Base-by-base conservation (phyloP, 2,113 vertebrate species). In the Gallinago paraguaiae region DNA sequence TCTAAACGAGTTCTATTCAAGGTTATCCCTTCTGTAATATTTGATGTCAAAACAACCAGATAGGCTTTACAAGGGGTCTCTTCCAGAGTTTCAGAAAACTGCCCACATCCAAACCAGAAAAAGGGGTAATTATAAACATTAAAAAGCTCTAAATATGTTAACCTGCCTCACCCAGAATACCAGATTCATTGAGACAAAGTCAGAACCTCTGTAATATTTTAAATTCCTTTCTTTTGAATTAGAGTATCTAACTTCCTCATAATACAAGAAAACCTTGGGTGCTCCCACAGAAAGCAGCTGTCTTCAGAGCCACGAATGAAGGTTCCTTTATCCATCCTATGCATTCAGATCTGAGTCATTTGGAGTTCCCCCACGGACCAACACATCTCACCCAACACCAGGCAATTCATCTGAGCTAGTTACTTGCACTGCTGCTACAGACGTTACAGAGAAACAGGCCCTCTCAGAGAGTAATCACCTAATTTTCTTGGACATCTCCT, bases 401-500 rank as follows among this genome's bases (percentile, higher is more conserved):
- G 50, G 59, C 22, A 69, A 65, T n/a, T 74, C 45, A 41, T 72
- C 79, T 39, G 53, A 74, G 54, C 53, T 60, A 23, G 9, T 22
- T 74, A 35, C 17, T 70, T 4, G 3, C 37, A 12, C 16, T 39
- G 41, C 79, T 85, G 46, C 59, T 78, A 2, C 43, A 16, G 50
- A 51, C 31, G 25, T 18, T 10, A 8, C 51, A 82, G 70, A 88
- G 63, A 61, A 96, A 70, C 23, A 35, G 64, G 59, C 59, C 43
- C 31, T 82, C 64, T 63, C 69, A 28, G 68, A 96, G 64, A 89
- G 37, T 70, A 81, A 86, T 88, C 80, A 86, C 60, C 93, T 92
- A 41, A 86, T 95, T 95, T 93, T 53, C 88, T 96, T 74, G 85
- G 92, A 69, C 75, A 90, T 51, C 53, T 83, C 61, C 75, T 57